Evolutionary conservation across 2,797 vertebrate species (phyloP), one percentile per base, ranked within the genome.

Genomic region (Peromyscus eremicus): DNA sequence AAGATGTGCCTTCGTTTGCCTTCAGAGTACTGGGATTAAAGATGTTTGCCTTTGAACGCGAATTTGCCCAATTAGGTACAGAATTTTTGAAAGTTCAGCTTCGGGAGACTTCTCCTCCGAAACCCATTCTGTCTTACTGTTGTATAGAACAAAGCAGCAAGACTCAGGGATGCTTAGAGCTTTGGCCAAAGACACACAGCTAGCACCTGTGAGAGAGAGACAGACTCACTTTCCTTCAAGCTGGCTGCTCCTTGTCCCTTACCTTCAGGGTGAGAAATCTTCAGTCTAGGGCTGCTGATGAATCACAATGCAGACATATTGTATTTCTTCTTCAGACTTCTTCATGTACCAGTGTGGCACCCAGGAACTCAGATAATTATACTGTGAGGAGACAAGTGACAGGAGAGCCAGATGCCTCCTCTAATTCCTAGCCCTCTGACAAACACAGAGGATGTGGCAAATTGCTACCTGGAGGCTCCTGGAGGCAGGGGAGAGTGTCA

Each of bases 341-440:
- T 96, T 95, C 92, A 37, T 81, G 11, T 92, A 97, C 96, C 96
- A 97, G 89, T 68, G 97, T 92, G 96, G 92, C 89, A 96, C 93
- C 97, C 94, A 96, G 82, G 88, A 97, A 95, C 94, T 97, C 94
- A 91, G 95, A 95, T 96, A 97, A 98, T 97, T 97, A 98, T 94
- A 96, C 94, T 62, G 89, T 84, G 66, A 97, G 92, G 82, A 97
- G 97, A 96, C 92, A 95, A 92, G 95, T 91, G 96, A 95, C 95
- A 77, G 92, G 86, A 86, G 81, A 95, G 95, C 89, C 91, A 92
- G 96, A 97, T 93, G 91, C 89, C 95, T 84, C 94, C 90, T 96
- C 79, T 80, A 89, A 94, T 93, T 95, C 89, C 66, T 84, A 94
- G 75, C 81, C 92, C 62, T 89, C 95, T 10, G 34, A 92, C 96